Conservation (phyloP, 2,888 invertebrate species). For the Parelbella ahira region DNA sequence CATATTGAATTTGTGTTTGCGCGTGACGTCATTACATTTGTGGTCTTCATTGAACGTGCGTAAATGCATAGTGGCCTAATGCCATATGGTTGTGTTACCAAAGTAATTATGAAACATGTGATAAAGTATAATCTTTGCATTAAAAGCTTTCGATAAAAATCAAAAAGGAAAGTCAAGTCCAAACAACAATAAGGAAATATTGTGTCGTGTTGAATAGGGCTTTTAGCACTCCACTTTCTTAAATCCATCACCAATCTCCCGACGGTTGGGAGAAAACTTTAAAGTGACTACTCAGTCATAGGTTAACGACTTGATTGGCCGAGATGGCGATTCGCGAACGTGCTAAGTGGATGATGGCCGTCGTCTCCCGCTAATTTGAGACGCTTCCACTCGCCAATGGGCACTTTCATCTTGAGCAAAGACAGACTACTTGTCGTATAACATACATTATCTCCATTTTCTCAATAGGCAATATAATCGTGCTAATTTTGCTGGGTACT, state of each 20-base stretch:
- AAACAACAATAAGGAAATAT: too few species aligned
- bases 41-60: slow-evolving; percentile 37
- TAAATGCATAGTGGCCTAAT: slow-evolving; percentile 27
- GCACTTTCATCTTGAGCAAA: slow-evolving; percentile 15
- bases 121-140: too few species aligned
- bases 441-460: too few species aligned
- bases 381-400: slow-evolving; percentile 15
- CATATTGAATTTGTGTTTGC: slow-evolving; percentile 49
- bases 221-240: slow-evolving; percentile 8
- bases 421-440: slow-evolving; percentile 4
- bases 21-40: slow-evolving; percentile 46
- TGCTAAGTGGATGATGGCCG: slow-evolving; percentile 74
- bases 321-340: slow-evolving; percentile 68
- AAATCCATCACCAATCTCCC: slow-evolving; percentile 13
- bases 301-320: slow-evolving; percentile 74
- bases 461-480: too few species aligned
- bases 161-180: too few species aligned
- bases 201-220: too few species aligned
- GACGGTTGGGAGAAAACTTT: slow-evolving; percentile 23
- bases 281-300: slow-evolving; percentile 37
- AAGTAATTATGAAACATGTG: neutral
- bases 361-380: slow-evolving; percentile 37
- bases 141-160: too few species aligned
- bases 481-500: too few species aligned
- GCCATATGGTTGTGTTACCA: slow-evolving; percentile 11